phyloP scores from a whole-genome alignment of 2,888 invertebrate species.

The Julus scandinavius region DNA sequence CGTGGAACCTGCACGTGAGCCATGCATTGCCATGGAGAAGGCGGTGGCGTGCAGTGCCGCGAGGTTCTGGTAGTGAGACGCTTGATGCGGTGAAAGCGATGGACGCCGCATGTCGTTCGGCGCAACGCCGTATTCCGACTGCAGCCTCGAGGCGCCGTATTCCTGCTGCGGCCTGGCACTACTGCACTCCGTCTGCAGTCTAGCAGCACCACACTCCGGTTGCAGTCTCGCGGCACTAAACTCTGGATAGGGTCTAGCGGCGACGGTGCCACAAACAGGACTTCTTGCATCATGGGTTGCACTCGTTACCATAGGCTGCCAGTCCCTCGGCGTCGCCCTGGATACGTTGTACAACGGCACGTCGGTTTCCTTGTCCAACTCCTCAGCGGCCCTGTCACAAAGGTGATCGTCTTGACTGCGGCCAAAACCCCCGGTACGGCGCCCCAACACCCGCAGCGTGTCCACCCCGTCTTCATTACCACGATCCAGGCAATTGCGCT shows the following conservation, averaged over 20 bases:
- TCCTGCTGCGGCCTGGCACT: neutral
- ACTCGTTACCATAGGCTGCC: neutral
- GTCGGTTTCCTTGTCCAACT: constrained; percentile 7
- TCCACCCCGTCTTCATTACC: neutral
- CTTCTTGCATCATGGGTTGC: neutral
- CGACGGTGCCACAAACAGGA: neutral
- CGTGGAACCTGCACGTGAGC: neutral
- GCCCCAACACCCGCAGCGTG: neutral
- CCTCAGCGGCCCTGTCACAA: neutral
- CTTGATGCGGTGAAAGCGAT: neutral
- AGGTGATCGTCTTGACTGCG: neutral
- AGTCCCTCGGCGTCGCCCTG: neutral
- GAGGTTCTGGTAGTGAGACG: neutral
- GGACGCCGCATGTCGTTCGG: neutral
- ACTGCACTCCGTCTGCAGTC: too few species aligned
- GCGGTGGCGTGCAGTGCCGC: neutral
- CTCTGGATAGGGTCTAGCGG: neutral
- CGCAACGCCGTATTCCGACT: neutral
- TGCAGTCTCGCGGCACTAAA: neutral
- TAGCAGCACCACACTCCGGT: neutral
- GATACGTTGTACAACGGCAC: neutral
- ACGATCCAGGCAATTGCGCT: neutral
- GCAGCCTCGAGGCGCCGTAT: neutral
- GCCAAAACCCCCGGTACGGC: neutral
- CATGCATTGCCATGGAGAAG: neutral